These are phyloP conservation scores for Chloroclystis v-ata DNA, from an alignment of 2,888 invertebrate species.

Conservation along the genomic window DNA sequence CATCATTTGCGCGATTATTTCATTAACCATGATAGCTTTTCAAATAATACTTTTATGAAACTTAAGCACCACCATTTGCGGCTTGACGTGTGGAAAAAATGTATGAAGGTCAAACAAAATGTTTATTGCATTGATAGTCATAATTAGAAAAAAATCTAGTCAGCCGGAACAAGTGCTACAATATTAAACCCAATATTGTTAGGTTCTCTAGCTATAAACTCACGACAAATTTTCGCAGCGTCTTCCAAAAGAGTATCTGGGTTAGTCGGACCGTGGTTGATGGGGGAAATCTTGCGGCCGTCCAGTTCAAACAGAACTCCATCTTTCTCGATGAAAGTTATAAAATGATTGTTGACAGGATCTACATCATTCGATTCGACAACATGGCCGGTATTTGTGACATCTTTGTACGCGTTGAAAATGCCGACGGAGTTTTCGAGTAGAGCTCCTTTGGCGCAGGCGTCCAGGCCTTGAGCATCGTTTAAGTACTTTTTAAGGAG, in stretches of 20 bases:
- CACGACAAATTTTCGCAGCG: conserved; percentile 87
- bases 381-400: conserved; percentile 89
- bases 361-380: conserved; percentile 79
- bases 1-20: conserved; percentile 44
- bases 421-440: conserved; percentile 85
- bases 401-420: conserved; percentile 86
- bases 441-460: conserved; percentile 85
- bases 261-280: conserved; percentile 87
- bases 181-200: conserved; percentile 92
- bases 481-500: conserved; percentile 86
- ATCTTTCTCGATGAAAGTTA: conserved; percentile 89
- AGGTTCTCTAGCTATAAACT: conserved; percentile 91
- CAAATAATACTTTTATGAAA: conserved; percentile 22
- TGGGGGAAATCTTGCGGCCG: conserved; percentile 81
- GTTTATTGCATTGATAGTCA: conserved; percentile 10
- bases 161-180: conserved; percentile 84
- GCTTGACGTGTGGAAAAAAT: conserved; percentile 22
- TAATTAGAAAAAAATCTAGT: conserved; percentile 27
- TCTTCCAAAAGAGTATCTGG: conserved; percentile 87
- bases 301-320: conserved; percentile 90
- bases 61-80: conserved; percentile 23
- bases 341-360: conserved; percentile 90
- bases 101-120: conserved; percentile 13
- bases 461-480: conserved; percentile 80
- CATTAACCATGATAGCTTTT: conserved; percentile 37